Conservation (phyloP, 2,797 vertebrate genomes). For the Squalus acanthias region DNA sequence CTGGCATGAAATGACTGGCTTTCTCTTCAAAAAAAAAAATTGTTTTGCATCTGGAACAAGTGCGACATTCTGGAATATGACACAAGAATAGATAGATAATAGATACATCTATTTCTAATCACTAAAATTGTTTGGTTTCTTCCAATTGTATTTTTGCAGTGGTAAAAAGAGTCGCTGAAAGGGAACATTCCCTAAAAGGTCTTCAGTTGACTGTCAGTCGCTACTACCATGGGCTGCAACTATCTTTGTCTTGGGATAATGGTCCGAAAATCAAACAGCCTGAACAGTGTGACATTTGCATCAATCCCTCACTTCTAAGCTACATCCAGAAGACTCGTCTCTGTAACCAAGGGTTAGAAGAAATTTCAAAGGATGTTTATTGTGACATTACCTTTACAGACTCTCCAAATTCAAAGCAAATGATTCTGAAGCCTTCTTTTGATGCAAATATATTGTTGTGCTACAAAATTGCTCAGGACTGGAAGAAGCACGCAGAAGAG, state of each 20-base stretch:
- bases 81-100: too few relatives aligned
- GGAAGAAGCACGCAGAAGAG: too few relatives aligned
- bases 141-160: too few relatives aligned
- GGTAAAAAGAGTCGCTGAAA: too few relatives aligned
- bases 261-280: conserved; percentile 34
- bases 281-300: not conserved
- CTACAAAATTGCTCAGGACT: too few relatives aligned
- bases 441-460: too few relatives aligned
- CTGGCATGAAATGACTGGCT: too few relatives aligned
- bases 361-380: conserved; percentile 41
- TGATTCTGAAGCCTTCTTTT: too few relatives aligned
- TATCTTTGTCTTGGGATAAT: conserved; percentile 44
- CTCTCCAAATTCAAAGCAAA: not conserved
- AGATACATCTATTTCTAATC: too few relatives aligned
- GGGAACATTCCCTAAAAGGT: too few relatives aligned
- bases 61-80: not conserved
- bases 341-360: conserved; percentile 43
- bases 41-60: not conserved
- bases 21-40: not conserved
- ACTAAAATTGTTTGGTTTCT: too few relatives aligned
- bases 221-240: conserved; percentile 47
- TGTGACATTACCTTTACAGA: conserved; percentile 42
- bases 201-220: conserved; percentile 41
- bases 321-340: conserved; percentile 42
- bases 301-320: not conserved